A percentile compares a stretch with the other conserved stretches of the same genome.
Conservation (phyloP, 53 echinoderm and acorn worm genomes). For the Arbacia lixula region DNA sequence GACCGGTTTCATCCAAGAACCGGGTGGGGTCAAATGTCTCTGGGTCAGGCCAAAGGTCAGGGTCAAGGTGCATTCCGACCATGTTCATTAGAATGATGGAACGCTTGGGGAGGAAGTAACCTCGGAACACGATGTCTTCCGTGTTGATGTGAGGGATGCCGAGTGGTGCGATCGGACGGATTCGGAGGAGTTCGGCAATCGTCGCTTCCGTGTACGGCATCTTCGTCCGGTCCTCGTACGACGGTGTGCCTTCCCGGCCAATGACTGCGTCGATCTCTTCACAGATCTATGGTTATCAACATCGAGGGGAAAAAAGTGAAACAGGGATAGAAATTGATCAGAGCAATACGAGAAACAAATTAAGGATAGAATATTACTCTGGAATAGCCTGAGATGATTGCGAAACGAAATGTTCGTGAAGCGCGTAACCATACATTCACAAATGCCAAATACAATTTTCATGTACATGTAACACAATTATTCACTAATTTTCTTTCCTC, state of each 20-base stretch:
- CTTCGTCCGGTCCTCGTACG: slow-evolving; percentile 29
- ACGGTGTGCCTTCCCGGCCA: slow-evolving; percentile 19
- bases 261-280: slow-evolving; percentile 46
- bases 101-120: slow-evolving; percentile 36
- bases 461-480: too few relatives aligned
- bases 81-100: slow-evolving; percentile 44
- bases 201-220: slow-evolving; percentile 60
- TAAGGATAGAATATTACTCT: background rate
- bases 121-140: slow-evolving; percentile 28
- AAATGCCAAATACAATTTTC: too few relatives aligned
- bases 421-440: too few relatives aligned
- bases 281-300: slow-evolving; percentile 7
- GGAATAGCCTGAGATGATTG: too few relatives aligned
- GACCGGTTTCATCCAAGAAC: slow-evolving; percentile 48
- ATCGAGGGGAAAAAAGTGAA: too few relatives aligned
- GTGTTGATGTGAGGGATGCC: slow-evolving; percentile 62
- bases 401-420: too few relatives aligned
- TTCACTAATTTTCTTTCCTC: too few relatives aligned
- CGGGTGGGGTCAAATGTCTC: slow-evolving; percentile 59
- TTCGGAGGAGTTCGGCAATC: slow-evolving; percentile 57
- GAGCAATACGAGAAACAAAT: too few relatives aligned
- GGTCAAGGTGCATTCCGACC: slow-evolving; percentile 42
- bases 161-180: slow-evolving; percentile 63
- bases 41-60: slow-evolving; percentile 50
- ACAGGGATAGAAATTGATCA: too few relatives aligned